Conservation (phyloP, 2,113 vertebrate species). For the Jacana jacana region DNA sequence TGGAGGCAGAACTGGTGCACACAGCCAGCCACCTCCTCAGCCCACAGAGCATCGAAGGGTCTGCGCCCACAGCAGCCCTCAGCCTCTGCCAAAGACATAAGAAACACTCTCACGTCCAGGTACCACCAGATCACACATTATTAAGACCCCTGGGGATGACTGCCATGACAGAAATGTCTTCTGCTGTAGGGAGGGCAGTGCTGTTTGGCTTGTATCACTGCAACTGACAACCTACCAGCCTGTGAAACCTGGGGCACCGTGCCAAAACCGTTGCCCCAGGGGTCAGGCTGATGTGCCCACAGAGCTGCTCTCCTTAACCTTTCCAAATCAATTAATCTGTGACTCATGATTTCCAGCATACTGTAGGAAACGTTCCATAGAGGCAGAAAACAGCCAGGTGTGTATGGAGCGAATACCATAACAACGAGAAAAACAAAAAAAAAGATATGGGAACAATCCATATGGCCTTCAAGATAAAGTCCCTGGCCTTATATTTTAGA, state of each 20-base stretch:
- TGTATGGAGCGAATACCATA: background rate
- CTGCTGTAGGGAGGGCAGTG: background rate
- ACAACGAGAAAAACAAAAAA: background rate
- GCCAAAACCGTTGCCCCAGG: background rate
- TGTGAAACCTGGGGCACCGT: rapidly evolving
- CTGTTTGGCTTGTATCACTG: background rate
- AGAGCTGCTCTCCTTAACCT: background rate
- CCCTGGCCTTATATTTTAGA: background rate
- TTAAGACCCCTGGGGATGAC: background rate
- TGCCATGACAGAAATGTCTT: background rate
- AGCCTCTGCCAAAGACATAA: background rate
- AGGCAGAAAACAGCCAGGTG: background rate
- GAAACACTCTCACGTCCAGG: background rate
- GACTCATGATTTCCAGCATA: background rate
- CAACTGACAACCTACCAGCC: background rate
- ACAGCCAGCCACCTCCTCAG: background rate
- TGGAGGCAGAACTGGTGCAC: rapidly evolving
- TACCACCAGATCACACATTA: rapidly evolving
- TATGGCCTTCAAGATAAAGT: background rate
- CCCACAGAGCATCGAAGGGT: rapidly evolving
- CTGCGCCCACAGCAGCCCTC: rapidly evolving
- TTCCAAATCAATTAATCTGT: background rate
- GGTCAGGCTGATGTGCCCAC: background rate
- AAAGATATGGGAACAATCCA: background rate
- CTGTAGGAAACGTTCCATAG: background rate